Percentiles rank a stretch among this genome's conserved stretches.
phyloP scores from a whole-genome alignment of 2,113 vertebrate species.

The Mesocricetus auratus region DNA sequence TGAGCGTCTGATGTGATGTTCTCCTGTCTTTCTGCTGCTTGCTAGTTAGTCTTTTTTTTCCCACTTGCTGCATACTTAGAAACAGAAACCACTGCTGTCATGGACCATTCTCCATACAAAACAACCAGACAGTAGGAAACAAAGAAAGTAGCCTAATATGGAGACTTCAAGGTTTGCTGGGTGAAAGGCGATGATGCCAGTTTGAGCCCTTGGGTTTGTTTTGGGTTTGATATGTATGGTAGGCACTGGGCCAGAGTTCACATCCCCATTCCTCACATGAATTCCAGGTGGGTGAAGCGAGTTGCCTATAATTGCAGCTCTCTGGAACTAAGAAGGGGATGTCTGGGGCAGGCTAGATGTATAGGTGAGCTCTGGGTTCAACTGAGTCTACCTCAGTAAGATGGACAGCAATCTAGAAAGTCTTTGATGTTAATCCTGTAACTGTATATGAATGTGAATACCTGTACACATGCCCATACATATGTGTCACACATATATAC shows the following conservation, averaged over 20 bases:
- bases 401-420: not conserved
- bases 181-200: not conserved
- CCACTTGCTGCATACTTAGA: not conserved
- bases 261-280: no score
- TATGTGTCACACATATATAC: not conserved
- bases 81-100: no score
- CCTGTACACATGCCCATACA: not conserved
- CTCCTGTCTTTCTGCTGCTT: not conserved
- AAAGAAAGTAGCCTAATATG: not conserved
- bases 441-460: not conserved
- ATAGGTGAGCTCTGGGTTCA: not conserved
- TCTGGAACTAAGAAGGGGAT: not conserved
- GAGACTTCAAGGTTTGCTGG: conserved; percentile 1
- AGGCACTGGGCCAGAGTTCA: not conserved
- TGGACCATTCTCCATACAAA: not conserved
- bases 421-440: not conserved
- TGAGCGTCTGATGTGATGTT: not conserved
- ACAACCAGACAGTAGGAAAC: not conserved
- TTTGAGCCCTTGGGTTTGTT: not conserved
- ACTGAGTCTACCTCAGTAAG: not conserved
- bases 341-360: no score
- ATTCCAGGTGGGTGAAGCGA: not conserved
- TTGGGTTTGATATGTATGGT: not conserved
- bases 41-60: not conserved
- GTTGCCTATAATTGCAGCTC: not conserved